phyloP scores from a whole-genome alignment of 37 sponge, comb jelly and placozoan species.

The Cladorhizidae sp. region DNA sequence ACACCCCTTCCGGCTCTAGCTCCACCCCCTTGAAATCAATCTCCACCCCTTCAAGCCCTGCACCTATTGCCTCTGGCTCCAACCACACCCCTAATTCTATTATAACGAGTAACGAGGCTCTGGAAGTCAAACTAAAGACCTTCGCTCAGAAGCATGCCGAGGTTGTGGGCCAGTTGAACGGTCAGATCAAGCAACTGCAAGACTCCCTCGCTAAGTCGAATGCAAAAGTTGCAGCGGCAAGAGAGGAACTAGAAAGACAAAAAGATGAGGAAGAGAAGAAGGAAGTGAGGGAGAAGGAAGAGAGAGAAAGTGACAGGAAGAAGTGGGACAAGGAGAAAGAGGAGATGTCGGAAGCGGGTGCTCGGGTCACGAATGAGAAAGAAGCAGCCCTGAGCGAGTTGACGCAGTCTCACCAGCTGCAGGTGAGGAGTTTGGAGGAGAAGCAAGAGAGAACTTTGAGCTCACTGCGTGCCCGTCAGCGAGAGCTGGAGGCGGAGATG shows the following conservation, averaged over 20 bases:
- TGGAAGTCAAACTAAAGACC: slow-evolving; percentile 15
- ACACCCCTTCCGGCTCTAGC: background rate
- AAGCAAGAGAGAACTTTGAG: background rate
- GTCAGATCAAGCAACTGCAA: slow-evolving; percentile 35
- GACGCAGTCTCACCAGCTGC: background rate
- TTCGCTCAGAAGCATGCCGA: slow-evolving; percentile 22
- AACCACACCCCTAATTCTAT: background rate
- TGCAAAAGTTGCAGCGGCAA: background rate
- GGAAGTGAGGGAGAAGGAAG: background rate
- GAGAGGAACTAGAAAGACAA: background rate
- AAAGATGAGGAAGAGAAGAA: slow-evolving; percentile 13
- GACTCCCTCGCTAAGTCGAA: background rate
- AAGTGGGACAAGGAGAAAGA: slow-evolving; percentile 12
- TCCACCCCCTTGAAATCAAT: background rate
- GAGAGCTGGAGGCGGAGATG: background rate
- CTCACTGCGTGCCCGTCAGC: background rate
- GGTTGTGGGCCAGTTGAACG: slow-evolving; percentile 31
- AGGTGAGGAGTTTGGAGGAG: background rate
- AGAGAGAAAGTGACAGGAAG: background rate
- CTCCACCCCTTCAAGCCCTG: background rate
- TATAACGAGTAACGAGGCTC: background rate
- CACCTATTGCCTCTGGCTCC: background rate
- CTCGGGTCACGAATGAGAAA: background rate
- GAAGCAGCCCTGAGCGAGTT: background rate
- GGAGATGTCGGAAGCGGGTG: background rate